Evolutionary conservation across 2,888 invertebrate species (phyloP).

Genomic region (Drosophila rubida): DNA sequence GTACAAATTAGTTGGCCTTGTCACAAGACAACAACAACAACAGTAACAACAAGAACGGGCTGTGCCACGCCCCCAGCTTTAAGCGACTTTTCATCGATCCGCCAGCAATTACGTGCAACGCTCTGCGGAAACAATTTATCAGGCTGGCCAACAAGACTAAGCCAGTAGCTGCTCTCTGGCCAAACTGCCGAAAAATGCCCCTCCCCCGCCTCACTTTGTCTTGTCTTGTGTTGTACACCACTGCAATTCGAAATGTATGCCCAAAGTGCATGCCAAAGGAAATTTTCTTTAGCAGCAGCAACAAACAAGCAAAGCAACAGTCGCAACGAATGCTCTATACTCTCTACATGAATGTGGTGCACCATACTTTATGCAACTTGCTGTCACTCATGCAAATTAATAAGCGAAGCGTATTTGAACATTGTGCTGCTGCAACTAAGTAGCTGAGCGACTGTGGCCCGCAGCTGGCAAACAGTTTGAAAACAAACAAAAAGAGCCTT

Average conservation of each 20-base stretch:
- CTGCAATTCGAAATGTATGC: constrained; percentile 55
- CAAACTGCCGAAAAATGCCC: constrained; percentile 13
- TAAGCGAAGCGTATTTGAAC: too few species aligned
- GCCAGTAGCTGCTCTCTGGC: constrained; percentile 39
- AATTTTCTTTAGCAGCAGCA: constrained; percentile 66
- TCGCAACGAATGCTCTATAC: constrained; percentile 34
- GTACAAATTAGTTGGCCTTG: constrained; percentile 79
- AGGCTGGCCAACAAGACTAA: constrained; percentile 71
- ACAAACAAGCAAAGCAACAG: constrained; percentile 48
- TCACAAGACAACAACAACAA: constrained; percentile 53
- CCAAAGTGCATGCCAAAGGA: constrained; percentile 75
- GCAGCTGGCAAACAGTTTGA: neutral
- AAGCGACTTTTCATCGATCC: constrained; percentile 78
- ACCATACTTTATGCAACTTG: too few species aligned
- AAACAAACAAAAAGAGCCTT: constrained; percentile 58
- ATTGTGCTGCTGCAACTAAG: neutral
- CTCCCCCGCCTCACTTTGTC: neutral
- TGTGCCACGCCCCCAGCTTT: constrained; percentile 38
- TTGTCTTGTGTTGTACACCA: neutral
- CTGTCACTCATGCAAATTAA: too few species aligned
- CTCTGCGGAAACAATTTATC: constrained; percentile 76
- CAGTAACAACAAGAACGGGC: constrained; percentile 17
- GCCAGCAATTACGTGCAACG: constrained; percentile 75
- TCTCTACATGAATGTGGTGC: constrained; percentile 14
- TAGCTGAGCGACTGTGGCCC: constrained; percentile 11